Base-by-base conservation (phyloP, 1,140 invertebrate genomes). In the Bombus pyrosoma region DNA sequence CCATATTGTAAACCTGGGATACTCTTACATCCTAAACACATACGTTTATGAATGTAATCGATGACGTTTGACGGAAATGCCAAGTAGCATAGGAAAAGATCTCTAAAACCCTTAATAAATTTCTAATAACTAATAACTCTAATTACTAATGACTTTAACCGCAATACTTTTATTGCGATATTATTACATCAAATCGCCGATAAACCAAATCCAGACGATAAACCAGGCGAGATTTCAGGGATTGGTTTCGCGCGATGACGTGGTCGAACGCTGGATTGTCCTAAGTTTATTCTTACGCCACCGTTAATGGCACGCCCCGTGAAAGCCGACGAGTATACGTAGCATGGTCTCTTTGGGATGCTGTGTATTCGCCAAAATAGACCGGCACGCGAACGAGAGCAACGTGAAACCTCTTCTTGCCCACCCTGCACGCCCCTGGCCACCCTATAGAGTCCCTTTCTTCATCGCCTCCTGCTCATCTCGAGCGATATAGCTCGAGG, bases 281-380 rank as follows among this genome's bases (percentile, higher is more conserved):
- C 86, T 91, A 93, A 91, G 89, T 93, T 90, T 89, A 89, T 91
- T 71, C 85, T 86, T 75, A 91, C 91, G 86, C 72, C 89, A 73
- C 89, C 86, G 92, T 93, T 92, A 93, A 93, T 92, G 90, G 89
- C 84, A 89, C 90, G 86, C 47, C 37, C 18, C 86, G 90, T 91
- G 86, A 92, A 92, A 91, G 83, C 88, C 85, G 84, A 53, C 75
- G 74, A 71, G 79, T 59, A 34, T 72, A 66, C 68, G 73, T 53
- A 73, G 62, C 73, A 85, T 90, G 74, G 86, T 93, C 89, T 80
- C 92, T 93, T 94, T 93, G 89, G 89, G 81, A 89, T 89, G 85
- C 91, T 91, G 89, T 72, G 83, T 75, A 90, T 86, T 83, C 76
- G 87, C 89, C 75, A 78, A 91, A 93, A 94, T 93, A 93, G 90